A percentile compares a stretch with the other conserved stretches of the same genome.
Evolutionary conservation across 2,113 vertebrate species (phyloP).

Genomic region (Calyptommatus sinebrachiatus): DNA sequence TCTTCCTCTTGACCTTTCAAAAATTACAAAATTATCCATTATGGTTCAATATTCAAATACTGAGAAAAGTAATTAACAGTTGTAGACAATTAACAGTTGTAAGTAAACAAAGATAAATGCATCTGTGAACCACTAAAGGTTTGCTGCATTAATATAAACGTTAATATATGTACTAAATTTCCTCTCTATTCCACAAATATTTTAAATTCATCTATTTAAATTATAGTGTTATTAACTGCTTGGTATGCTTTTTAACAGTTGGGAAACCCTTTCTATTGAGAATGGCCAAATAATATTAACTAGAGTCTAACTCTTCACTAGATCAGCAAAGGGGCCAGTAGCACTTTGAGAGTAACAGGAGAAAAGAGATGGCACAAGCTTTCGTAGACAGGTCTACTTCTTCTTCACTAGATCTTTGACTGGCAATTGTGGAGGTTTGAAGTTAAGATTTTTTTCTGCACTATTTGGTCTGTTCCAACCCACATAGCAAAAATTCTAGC

Average conservation of each 20-base stretch:
- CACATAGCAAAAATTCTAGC: no score
- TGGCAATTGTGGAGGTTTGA: no score
- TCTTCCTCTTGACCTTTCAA: slow-evolving; percentile 6
- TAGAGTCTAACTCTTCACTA: neutral
- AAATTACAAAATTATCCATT: neutral
- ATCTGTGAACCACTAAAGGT: neutral
- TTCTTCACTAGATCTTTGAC: no score
- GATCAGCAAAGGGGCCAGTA: no score
- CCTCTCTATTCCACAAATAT: neutral
- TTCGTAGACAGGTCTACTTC: no score
- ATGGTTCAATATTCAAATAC: neutral
- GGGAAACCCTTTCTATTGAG: neutral
- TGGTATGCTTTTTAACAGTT: neutral
- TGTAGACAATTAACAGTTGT: neutral
- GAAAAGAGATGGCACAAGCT: no score
- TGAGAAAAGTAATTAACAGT: neutral
- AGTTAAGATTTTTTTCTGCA: no score
- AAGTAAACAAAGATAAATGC: neutral
- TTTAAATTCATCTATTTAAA: neutral
- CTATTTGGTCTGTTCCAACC: no score
- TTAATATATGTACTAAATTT: neutral
- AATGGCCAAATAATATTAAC: neutral
- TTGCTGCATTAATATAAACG: neutral
- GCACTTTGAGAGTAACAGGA: no score
- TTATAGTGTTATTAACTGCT: neutral